Base-by-base conservation (phyloP, 1,140 invertebrate genomes). In the Caenorhabditis tropicalis region DNA sequence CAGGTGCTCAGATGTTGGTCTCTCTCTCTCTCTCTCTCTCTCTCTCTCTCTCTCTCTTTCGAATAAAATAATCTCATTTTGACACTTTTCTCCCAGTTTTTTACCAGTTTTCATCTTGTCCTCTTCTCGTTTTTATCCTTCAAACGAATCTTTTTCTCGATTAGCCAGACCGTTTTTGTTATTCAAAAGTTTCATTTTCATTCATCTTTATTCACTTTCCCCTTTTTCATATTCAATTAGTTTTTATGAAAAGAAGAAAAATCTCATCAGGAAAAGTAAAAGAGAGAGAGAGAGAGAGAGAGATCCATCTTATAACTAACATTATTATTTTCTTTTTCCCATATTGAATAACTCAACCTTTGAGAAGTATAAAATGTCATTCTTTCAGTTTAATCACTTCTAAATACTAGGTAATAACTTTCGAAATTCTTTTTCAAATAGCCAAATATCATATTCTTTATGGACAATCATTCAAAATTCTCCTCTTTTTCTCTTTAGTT, bases 41-140 rank as follows among this genome's bases (percentile, higher is more conserved):
- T n/a, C n/a, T n/a, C n/a, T n/a, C n/a, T n/a, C n/a, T n/a, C n/a
- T n/a, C n/a, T n/a, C n/a, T n/a, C n/a, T n/a, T n/a, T n/a, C n/a
- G 19, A 3, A 65, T 65, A 65, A 65, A 36, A 29, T 36, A 33
- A 65, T 65, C 33, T 65, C 58, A 36, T 65, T 65, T 24, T 21
- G 58, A 33, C 31, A 33, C n/a, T 19, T 58, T 58, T 58, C 16
- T 10, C 15, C 16, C 36, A 29, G 31, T 65, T 74, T 46, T 74
- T 36, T 36, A 7, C n/a, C 12, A 7, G 24, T 74, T 74, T 43
- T 74, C 16, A 7, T 27, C 5, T 56, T 36, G 29, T 36, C 58
- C 58, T 65, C 31, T 65, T 65, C 58, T 65, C 19, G 58, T 65
- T 65, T 65, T 65, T 65, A n/a, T n/a, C 36, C 33, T 65, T 31